Conservation (phyloP, 2,888 invertebrate species). For the Spodoptera picta region DNA sequence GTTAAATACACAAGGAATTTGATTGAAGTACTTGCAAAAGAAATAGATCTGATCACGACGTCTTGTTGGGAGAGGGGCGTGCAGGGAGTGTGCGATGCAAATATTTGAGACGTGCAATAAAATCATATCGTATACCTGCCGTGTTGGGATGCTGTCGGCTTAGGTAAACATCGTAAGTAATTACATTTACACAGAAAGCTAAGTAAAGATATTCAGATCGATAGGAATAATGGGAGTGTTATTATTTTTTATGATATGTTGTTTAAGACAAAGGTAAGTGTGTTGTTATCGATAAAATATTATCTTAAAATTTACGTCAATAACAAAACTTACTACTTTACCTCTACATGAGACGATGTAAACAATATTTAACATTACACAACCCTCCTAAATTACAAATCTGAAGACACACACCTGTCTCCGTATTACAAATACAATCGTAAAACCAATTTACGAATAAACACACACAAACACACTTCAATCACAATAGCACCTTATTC, state of each 20-base stretch:
- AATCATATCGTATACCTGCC: constrained; percentile 76
- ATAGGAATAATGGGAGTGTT: no score
- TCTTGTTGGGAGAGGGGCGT: constrained; percentile 35
- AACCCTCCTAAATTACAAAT: no score
- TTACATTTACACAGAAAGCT: no score
- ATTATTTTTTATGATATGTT: no score
- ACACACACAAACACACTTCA: constrained; percentile 34
- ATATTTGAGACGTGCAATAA: constrained; percentile 78
- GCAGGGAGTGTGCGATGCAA: constrained; percentile 56
- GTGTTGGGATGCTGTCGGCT: constrained; percentile 4
- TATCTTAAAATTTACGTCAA: no score
- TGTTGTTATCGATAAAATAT: no score
- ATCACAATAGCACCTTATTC: constrained; percentile 39
- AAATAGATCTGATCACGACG: constrained; percentile 45
- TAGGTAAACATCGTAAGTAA: no score
- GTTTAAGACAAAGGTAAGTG: no score
- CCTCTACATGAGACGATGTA: no score
- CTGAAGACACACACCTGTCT: constrained; percentile 10
- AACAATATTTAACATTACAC: no score
- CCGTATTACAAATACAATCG: constrained; percentile 17
- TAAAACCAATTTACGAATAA: constrained; percentile 31
- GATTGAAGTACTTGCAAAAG: constrained; percentile 44
- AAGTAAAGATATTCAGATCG: no score
- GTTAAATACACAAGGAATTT: constrained; percentile 50
- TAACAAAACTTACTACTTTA: no score